A percentile compares a stretch with the other conserved stretches of the same genome.
These are phyloP conservation scores for Amiota communis DNA, from an alignment of 2,888 invertebrate genomes.

Conservation along the genomic window DNA sequence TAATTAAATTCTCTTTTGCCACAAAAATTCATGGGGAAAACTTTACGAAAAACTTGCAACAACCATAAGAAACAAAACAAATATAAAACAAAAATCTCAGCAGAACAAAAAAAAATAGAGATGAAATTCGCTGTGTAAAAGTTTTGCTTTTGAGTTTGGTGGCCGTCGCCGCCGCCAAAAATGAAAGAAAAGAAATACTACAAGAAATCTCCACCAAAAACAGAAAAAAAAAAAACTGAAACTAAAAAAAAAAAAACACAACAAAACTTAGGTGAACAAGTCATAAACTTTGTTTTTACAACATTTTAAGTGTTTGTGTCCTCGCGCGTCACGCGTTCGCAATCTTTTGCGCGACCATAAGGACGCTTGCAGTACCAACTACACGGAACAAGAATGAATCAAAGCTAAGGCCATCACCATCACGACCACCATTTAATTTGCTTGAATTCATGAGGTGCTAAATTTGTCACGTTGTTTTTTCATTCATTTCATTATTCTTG, in stretches of 20 bases:
- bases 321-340: not conserved
- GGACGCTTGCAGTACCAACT: not conserved
- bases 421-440: constrained; percentile 3
- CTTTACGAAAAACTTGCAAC: not conserved
- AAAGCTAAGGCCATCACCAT: not conserved
- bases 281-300: constrained; percentile 20
- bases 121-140: constrained; percentile 5
- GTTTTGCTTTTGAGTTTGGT: constrained; percentile 5
- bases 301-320: constrained; percentile 14
- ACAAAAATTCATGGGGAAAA: not conserved
- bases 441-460: constrained; percentile 24
- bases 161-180: not conserved
- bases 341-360: not conserved
- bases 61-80: too few species aligned
- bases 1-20: constrained; percentile 1
- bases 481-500: not conserved
- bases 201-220: not conserved
- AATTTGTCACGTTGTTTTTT: constrained; percentile 24
- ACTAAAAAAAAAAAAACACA: constrained; percentile 4
- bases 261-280: constrained; percentile 10
- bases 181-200: not conserved
- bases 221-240: too few species aligned
- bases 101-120: not conserved
- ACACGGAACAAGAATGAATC: not conserved
- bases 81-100: not conserved